phyloP scores from a whole-genome alignment of 2,888 invertebrate species.

The Acanthacorydalis orientalis region DNA sequence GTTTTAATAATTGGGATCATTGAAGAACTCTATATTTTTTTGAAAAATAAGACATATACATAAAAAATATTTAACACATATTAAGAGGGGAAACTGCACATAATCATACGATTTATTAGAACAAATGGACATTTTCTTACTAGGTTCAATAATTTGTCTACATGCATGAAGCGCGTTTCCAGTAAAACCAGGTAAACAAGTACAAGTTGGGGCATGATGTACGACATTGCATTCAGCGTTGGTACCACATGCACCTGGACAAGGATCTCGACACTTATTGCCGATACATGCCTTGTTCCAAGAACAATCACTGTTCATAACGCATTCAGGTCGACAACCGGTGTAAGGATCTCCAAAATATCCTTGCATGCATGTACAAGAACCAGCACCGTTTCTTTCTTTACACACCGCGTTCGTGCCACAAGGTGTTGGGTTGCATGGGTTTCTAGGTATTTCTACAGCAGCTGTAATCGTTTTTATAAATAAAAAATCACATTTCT shows the following conservation, averaged over 20 bases:
- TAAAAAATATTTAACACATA: too few relatives aligned
- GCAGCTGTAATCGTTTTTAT: constrained; percentile 15
- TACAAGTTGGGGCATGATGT: constrained; percentile 62
- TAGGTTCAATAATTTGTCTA: constrained; percentile 17
- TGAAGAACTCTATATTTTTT: too few relatives aligned
- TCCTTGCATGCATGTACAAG: constrained; percentile 56
- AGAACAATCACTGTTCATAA: constrained; percentile 59
- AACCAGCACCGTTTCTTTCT: constrained; percentile 55
- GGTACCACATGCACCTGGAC: constrained; percentile 59
- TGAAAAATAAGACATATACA: too few relatives aligned
- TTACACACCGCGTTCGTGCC: constrained; percentile 65
- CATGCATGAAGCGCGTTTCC: constrained; percentile 58
- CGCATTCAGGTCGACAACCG: constrained; percentile 67
- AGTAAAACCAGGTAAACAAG: constrained; percentile 52
- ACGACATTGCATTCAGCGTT: constrained; percentile 59
- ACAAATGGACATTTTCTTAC: constrained; percentile 15
- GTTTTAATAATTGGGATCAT: too few relatives aligned
- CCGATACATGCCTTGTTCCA: constrained; percentile 54
- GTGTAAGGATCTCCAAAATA: constrained; percentile 64
- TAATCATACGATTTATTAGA: too few relatives aligned
- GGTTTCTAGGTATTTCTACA: constrained; percentile 42
- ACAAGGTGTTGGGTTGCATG: constrained; percentile 65
- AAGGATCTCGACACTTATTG: constrained; percentile 65
- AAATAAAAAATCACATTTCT: constrained; percentile 3
- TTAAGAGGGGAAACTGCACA: too few relatives aligned